Evolutionary conservation across 1,140 invertebrate species (phyloP).

Genomic region (Amyelois transitella): DNA sequence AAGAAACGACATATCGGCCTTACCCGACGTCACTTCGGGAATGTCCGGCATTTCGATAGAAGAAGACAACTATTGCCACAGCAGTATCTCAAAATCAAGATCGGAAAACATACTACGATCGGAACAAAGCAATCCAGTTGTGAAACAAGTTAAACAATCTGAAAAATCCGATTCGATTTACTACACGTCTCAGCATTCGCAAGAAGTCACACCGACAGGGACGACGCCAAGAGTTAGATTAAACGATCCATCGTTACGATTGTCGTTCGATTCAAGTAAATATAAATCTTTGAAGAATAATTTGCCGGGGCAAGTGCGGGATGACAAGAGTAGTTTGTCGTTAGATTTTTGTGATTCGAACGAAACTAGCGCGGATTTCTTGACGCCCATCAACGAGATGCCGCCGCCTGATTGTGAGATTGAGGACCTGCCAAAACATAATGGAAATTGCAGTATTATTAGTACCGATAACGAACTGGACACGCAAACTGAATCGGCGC

Average conservation of each 20-base stretch:
- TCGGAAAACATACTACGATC: slow-evolving; percentile 68
- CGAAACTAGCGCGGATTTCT: slow-evolving; percentile 70
- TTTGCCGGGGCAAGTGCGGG: slow-evolving; percentile 33
- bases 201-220: slow-evolving; percentile 58
- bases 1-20: slow-evolving; percentile 57
- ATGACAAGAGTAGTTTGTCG: slow-evolving; percentile 65
- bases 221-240: slow-evolving; percentile 43
- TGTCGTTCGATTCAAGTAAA: slow-evolving; percentile 65
- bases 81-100: slow-evolving; percentile 68
- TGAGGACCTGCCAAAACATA: slow-evolving; percentile 57
- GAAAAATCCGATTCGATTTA: slow-evolving; percentile 72
- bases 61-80: slow-evolving; percentile 62
- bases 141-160: slow-evolving; percentile 42
- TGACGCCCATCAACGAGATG: slow-evolving; percentile 73
- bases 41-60: slow-evolving; percentile 72
- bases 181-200: slow-evolving; percentile 65
- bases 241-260: slow-evolving; percentile 55
- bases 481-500: slow-evolving; percentile 62
- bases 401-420: slow-evolving; percentile 65
- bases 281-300: slow-evolving; percentile 47
- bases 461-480: slow-evolving; percentile 63
- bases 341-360: slow-evolving; percentile 71
- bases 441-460: slow-evolving; percentile 57
- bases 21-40: slow-evolving; percentile 65
- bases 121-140: slow-evolving; percentile 54